Conservation (phyloP, 2,113 vertebrate genomes). For the Marmota flaviventris region DNA sequence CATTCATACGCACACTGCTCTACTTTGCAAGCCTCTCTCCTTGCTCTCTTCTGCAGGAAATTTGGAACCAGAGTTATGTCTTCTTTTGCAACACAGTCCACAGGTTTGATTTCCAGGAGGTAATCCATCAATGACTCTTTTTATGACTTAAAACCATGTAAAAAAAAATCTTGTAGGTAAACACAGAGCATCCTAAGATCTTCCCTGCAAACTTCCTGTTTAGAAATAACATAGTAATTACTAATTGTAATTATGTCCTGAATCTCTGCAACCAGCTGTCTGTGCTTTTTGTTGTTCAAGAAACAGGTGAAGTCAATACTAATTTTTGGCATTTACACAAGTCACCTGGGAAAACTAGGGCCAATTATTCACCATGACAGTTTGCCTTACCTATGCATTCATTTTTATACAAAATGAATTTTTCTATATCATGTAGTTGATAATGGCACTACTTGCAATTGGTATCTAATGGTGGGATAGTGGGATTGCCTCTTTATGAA, state of each 20-base stretch:
- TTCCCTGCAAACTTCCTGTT: conserved; percentile 50
- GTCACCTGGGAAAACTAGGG: conserved; percentile 26
- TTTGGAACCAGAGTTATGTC: not conserved
- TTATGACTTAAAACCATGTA: conserved; percentile 22
- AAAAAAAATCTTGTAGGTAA: not conserved
- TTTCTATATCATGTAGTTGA: not conserved
- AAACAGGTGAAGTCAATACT: conserved; percentile 66
- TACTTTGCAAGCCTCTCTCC: not conserved
- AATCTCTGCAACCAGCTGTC: conserved; percentile 46
- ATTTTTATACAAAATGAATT: conserved; percentile 36
- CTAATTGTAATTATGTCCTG: conserved; percentile 32
- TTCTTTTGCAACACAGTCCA: not conserved
- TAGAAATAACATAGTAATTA: conserved; percentile 59
- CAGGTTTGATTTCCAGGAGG: conserved; percentile 50
- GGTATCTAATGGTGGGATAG: not conserved
- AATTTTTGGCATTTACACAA: conserved; percentile 52
- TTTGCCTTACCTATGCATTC: not conserved
- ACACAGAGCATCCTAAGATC: conserved; percentile 33
- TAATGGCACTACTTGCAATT: conserved; percentile 27
- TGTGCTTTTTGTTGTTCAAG: conserved; percentile 36
- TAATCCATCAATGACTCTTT: conserved; percentile 46
- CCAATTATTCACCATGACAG: not conserved
- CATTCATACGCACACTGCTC: fast-evolving
- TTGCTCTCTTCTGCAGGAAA: not conserved
- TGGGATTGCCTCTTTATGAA: not conserved